Base-by-base conservation (phyloP, 1,140 invertebrate genomes). In the Sminthurinus signatus region DNA sequence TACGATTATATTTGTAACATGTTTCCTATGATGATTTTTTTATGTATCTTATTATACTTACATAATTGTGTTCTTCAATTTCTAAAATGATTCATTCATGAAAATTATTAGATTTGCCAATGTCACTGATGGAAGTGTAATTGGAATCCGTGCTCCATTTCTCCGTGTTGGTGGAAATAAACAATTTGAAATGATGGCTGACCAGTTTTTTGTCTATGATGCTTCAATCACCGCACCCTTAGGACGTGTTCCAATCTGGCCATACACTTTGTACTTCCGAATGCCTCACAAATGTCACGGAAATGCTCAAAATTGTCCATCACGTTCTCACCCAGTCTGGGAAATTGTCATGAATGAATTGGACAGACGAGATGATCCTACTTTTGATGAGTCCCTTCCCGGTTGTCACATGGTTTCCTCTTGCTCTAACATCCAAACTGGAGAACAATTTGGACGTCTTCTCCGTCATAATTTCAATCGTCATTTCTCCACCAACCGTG, bases 281-380 rank as follows among this genome's bases (percentile, higher is more conserved):
- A 94, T 95, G 88, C 91, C 92, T 0, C 80, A 81, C 68, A 93
- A 91, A n/a, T 95, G 92, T 76, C 91, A 93, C 76, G 91, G 91
- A 67, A 94, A 93, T 75, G 88, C 88, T 17, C 88, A 92, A 71
- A 93, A 93, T 74, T 93, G 91, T 74, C 91, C 92, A 25, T 91
- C 88, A 29, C 81, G 89, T 73, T 90, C 88, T 67, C 91, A 93
- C 73, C 90, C 91, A 42, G 88, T 94, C 43, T 95, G 91, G 91
- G 91, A 95, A 79, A 93, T 95, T 84, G 91, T 94, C 27, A 93
- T 95, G 88, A 95, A 94, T 77, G 91, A 94, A 76, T 77, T 95
- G 68, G 91, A 95, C 78, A 84, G 91, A 75, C 83, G 92, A 76
- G 91, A 94, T 74, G 89, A 93, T 74, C 89, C 90, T 2, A 88